Base-by-base conservation (phyloP, 2,888 invertebrate species). In the Meiosimyza decipiens region DNA sequence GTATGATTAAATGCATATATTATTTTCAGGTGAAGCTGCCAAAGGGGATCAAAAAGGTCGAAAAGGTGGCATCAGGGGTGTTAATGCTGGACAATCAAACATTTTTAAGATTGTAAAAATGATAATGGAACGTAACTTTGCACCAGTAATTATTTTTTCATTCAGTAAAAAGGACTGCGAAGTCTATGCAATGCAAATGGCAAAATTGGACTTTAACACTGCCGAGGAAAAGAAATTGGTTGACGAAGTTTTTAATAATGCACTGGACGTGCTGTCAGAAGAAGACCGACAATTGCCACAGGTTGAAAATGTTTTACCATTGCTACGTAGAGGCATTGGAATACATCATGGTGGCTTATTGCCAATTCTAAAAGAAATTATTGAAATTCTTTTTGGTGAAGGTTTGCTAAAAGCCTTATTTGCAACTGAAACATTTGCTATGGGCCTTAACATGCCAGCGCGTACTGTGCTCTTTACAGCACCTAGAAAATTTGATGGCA, bases 371-470 rank as follows among this genome's bases (percentile, higher is more conserved):
- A 99, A 99, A 86, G 99, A 99, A 89, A 98, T 98, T 0, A 97
- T 99, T 71, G 99, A 99, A 88, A 99, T 99, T 82, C 89, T 99
- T 50, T 99, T 99, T 83, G 95, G 97, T 0, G 96, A 99, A 87
- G 99, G 99, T 3, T 90, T 99, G 71, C 94, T 99, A 57, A 99
- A 99, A 90, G 97, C 97, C 0, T 89, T 99, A 0, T 99, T 99
- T 88, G 99, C 99, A 0, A 99, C 99, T 0, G 99, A 99, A 89
- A 99, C 99, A 0, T 99, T 99, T 89, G 97, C 99, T 18, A 99
- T 99, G 99, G 99, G 99, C 1, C 89, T 99, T 11, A 99, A 99
- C 89, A 99, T 99, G 99, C 99, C 99, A 6, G 99, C 99, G 0
- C 92, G 99, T 81, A 99, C 99, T 0, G 99, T 99, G 0, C 89